Percentiles rank a stretch among this genome's conserved stretches.
phyloP scores from a whole-genome alignment of 2,888 invertebrate genomes.

The Chalcosyrphus nemorum region DNA sequence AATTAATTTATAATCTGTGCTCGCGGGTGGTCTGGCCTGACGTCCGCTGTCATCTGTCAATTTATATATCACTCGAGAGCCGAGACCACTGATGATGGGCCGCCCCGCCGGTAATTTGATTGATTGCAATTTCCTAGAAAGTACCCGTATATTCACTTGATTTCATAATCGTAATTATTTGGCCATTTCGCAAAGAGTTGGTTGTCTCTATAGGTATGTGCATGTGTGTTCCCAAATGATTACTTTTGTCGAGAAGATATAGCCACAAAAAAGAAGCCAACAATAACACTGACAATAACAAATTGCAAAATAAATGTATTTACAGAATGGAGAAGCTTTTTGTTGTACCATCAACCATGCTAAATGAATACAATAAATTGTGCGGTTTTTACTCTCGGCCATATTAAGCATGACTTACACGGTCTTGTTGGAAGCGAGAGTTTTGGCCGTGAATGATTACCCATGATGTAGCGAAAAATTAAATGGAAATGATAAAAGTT shows the following conservation, averaged over 20 bases:
- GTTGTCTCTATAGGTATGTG: neutral
- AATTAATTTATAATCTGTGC: constrained; percentile 27
- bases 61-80: neutral
- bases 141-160: neutral
- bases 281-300: constrained; percentile 29
- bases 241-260: neutral
- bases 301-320: constrained; percentile 29
- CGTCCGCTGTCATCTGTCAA: constrained; percentile 19
- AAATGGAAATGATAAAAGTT: constrained; percentile 13
- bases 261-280: neutral
- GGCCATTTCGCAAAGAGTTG: constrained; percentile 13
- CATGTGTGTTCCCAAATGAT: neutral
- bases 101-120: constrained; percentile 4
- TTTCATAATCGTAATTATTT: constrained; percentile 37
- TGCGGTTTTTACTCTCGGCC: constrained; percentile 10
- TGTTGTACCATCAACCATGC: constrained; percentile 13
- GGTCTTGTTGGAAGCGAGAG: constrained; percentile 30
- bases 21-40: neutral
- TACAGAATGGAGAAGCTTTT: constrained; percentile 3
- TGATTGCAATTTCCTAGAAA: constrained; percentile 42
- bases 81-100: neutral
- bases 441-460: constrained; percentile 26
- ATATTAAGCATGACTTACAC: constrained; percentile 3
- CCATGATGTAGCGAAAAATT: neutral
- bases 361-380: constrained; percentile 34